phyloP scores from a whole-genome alignment of 2,888 invertebrate species.

The Julus scanicus region DNA sequence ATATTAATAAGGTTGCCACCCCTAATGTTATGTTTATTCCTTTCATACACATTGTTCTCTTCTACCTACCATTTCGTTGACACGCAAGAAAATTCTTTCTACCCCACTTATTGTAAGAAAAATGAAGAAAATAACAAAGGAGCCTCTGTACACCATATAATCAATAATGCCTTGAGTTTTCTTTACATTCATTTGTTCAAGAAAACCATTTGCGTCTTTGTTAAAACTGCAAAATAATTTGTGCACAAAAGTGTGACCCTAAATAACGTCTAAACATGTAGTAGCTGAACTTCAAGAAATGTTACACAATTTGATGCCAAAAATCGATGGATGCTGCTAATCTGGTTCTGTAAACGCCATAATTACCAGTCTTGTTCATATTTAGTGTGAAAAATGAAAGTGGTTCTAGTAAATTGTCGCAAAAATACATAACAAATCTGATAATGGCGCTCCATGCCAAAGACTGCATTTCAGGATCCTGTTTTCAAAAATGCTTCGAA shows the following conservation, averaged over 20 bases:
- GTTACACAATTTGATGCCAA: too few relatives aligned
- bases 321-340: not conserved
- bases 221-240: not conserved
- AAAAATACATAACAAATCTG: not conserved
- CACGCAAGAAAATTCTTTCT: not conserved
- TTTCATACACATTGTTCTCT: not conserved
- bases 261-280: too few relatives aligned
- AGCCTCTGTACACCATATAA: not conserved
- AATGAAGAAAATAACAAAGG: conserved; percentile 21
- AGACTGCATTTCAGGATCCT: not conserved
- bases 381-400: not conserved
- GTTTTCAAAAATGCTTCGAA: not conserved
- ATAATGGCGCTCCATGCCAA: not conserved
- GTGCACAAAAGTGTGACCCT: not conserved
- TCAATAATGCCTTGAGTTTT: not conserved
- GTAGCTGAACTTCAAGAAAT: too few relatives aligned
- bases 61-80: conserved; percentile 5
- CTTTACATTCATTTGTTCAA: not conserved
- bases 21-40: not conserved
- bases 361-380: too few relatives aligned
- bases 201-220: conserved; percentile 14
- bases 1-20: conserved; percentile 20
- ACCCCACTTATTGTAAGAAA: not conserved
- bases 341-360: not conserved
- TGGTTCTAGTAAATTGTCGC: not conserved